A percentile compares a stretch with the other conserved stretches of the same genome.
phyloP scores from a whole-genome alignment of 1,140 invertebrate species.

The Rhyacophila brunnea region DNA sequence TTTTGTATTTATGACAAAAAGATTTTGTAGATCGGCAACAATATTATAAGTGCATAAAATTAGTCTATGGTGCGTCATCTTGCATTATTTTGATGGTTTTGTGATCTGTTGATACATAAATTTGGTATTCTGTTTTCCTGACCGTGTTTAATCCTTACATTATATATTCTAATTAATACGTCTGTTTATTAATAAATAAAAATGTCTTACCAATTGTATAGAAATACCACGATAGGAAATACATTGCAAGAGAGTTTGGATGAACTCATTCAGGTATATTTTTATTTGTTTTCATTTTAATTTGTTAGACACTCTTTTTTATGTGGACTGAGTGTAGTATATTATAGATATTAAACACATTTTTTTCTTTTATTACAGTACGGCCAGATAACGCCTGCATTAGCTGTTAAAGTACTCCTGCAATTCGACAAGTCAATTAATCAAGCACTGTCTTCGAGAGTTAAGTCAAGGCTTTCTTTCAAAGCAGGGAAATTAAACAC shows the following conservation, averaged over 20 bases:
- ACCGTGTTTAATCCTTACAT: too few species aligned
- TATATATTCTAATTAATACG: too few species aligned
- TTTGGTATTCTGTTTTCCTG: too few species aligned
- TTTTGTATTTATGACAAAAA: too few species aligned
- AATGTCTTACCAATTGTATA: slow-evolving; percentile 95
- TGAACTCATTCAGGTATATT: slow-evolving; percentile 78
- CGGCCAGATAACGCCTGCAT: slow-evolving; percentile 90
- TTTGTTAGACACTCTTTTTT: not conserved
- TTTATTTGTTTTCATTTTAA: not conserved
- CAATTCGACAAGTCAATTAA: slow-evolving; percentile 99
- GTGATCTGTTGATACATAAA: too few species aligned
- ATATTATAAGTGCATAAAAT: too few species aligned
- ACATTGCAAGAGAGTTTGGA: slow-evolving; percentile 95
- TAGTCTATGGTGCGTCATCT: too few species aligned
- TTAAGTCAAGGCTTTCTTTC: slow-evolving; percentile 90
- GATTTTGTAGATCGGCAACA: too few species aligned
- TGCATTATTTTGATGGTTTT: too few species aligned
- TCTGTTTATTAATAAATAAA: not conserved
- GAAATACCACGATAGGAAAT: slow-evolving; percentile 96
- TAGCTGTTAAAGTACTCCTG: slow-evolving; percentile 89
- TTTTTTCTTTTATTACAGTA: slow-evolving; percentile 69
- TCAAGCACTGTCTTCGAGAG: slow-evolving; percentile 85
- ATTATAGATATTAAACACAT: too few species aligned
- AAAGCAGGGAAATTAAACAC: slow-evolving; percentile 97
- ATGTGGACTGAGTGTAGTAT: too few species aligned